Evolutionary conservation across 2,113 vertebrate species (phyloP).

Genomic region (Hypanus sabinus): DNA sequence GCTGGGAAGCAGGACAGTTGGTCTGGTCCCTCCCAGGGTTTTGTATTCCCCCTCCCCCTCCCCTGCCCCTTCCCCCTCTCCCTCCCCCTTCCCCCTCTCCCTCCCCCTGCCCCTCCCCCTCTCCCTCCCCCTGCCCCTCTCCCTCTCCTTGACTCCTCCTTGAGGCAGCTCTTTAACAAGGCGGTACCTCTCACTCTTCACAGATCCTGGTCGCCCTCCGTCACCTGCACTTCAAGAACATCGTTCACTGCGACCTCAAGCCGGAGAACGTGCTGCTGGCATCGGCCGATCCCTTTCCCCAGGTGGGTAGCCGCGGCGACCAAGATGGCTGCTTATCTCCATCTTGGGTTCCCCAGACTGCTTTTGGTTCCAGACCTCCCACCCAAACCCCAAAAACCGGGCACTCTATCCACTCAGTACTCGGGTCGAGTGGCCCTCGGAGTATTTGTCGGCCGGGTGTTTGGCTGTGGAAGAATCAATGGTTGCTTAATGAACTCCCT

Average conservation of each 20-base stretch:
- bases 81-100: too few relatives aligned
- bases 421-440: not conserved
- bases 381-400: too few relatives aligned
- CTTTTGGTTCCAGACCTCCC: too few relatives aligned
- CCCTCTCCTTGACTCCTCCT: not conserved
- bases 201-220: slow-evolving; percentile 78
- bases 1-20: too few relatives aligned
- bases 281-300: slow-evolving; percentile 79
- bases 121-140: too few relatives aligned
- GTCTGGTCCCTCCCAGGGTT: not conserved
- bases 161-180: not conserved
- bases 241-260: slow-evolving; percentile 48
- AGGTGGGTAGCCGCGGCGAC: slow-evolving; percentile 47
- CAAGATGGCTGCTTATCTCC: not conserved
- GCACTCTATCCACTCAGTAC: not conserved
- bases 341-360: not conserved
- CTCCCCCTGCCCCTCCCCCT: too few relatives aligned
- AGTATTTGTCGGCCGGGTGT: not conserved
- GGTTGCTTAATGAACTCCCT: too few relatives aligned
- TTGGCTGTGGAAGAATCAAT: not conserved
- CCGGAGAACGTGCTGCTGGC: slow-evolving; percentile 83
- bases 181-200: not conserved
- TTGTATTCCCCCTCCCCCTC: too few relatives aligned
- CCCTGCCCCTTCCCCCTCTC: too few relatives aligned
- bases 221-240: slow-evolving; percentile 86